Percentiles rank a stretch among this genome's conserved stretches.
phyloP scores from a whole-genome alignment of 2,888 invertebrate species.

The Rosalia funebris region DNA sequence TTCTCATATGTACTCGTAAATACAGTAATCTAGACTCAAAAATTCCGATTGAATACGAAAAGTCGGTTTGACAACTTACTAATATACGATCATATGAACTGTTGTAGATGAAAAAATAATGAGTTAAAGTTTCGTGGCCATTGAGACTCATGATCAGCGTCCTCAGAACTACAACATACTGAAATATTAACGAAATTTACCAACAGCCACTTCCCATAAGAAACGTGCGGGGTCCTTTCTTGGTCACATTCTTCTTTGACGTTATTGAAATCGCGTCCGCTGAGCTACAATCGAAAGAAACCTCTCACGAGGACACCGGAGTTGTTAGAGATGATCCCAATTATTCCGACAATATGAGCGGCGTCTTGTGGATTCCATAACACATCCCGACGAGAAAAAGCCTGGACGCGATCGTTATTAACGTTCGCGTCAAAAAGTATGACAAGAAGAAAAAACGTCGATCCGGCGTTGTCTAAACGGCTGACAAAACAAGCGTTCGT shows the following conservation, averaged over 20 bases:
- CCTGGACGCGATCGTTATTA: slow-evolving; percentile 44
- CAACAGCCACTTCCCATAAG: too few species aligned
- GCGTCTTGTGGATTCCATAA: slow-evolving; percentile 45
- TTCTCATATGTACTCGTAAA: too few species aligned
- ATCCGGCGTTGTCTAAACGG: slow-evolving; percentile 32
- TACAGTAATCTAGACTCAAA: too few species aligned
- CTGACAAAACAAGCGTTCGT: slow-evolving; percentile 12
- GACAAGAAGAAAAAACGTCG: slow-evolving; percentile 44
- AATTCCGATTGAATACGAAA: too few species aligned
- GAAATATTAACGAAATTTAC: too few species aligned
- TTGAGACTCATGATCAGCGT: too few species aligned
- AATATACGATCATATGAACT: too few species aligned
- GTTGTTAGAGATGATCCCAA: slow-evolving; percentile 43
- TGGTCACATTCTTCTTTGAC: neutral
- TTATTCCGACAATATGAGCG: slow-evolving; percentile 42
- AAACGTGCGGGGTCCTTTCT: too few species aligned
- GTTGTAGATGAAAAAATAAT: too few species aligned
- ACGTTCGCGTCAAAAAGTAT: slow-evolving; percentile 49
- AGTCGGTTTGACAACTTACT: too few species aligned
- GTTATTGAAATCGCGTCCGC: neutral
- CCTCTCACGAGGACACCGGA: slow-evolving; percentile 34
- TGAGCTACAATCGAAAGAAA: slow-evolving; percentile 13
- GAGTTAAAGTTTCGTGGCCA: too few species aligned
- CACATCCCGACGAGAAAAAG: slow-evolving; percentile 42
- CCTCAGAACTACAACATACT: too few species aligned